phyloP scores from a whole-genome alignment of 2,113 vertebrate species.

The Potamarius usumacintae region DNA sequence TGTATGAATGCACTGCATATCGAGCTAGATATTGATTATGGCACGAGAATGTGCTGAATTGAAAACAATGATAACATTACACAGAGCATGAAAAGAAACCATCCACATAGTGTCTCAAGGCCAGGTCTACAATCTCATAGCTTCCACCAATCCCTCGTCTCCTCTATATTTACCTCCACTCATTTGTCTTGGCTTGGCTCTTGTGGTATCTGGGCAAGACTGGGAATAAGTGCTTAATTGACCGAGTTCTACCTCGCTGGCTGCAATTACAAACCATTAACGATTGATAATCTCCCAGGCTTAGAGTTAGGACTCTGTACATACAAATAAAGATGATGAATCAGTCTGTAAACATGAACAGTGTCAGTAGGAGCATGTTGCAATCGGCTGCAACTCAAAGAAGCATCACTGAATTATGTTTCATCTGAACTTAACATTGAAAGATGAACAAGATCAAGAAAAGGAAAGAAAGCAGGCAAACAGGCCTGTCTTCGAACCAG shows the following conservation, averaged over 20 bases:
- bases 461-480: conserved; percentile 21
- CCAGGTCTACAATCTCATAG: background rate
- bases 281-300: background rate
- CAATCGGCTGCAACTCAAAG: background rate
- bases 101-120: background rate
- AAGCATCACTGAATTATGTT: background rate
- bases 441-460: background rate
- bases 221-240: background rate
- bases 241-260: background rate
- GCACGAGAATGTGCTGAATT: background rate
- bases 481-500: conserved; percentile 38
- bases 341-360: background rate
- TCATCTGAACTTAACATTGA: background rate
- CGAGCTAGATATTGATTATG: background rate
- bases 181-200: background rate
- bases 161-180: background rate
- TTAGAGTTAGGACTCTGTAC: background rate
- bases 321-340: background rate
- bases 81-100: background rate
- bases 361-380: background rate
- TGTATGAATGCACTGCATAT: background rate
- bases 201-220: background rate
- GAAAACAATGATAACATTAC: background rate
- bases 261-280: background rate
- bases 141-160: too few relatives aligned